Evolutionary conservation across 2,888 invertebrate genomes (phyloP).

Genomic region (Campopleginae sp.): DNA sequence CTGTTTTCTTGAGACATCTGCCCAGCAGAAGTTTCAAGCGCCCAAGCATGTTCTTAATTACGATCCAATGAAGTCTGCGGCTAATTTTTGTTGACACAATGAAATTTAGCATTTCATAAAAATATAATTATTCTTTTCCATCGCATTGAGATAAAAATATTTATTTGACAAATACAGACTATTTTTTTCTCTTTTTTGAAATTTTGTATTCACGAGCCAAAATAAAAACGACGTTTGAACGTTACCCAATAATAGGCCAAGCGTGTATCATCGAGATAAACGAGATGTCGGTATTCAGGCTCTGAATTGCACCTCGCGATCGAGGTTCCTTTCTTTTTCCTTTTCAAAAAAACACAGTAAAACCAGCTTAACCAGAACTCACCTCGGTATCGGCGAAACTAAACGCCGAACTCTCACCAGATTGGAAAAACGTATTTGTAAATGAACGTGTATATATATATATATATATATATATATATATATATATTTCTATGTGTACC

Average conservation of each 20-base stretch:
- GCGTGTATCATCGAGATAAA: conserved; percentile 29
- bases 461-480: conserved; percentile 9
- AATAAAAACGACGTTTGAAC: conserved; percentile 29
- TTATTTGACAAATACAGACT: conserved; percentile 71
- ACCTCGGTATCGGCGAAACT: conserved; percentile 4
- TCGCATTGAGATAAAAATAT: conserved; percentile 71
- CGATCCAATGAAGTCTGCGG: conserved; percentile 14
- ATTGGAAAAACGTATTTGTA: conserved; percentile 39
- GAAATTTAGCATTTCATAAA: conserved; percentile 19
- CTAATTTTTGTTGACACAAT: conserved; percentile 1
- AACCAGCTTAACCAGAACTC: conserved; percentile 10
- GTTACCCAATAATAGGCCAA: conserved; percentile 56
- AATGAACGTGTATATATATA: conserved; percentile 21
- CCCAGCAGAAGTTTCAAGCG: conserved; percentile 27
- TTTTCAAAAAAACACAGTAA: neutral
- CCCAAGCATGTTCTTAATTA: conserved; percentile 26
- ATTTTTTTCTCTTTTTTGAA: conserved; percentile 30
- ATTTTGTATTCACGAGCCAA: conserved; percentile 28
- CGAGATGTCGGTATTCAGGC: neutral
- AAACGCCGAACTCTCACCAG: neutral
- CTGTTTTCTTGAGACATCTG: conserved; percentile 49
- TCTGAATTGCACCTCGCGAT: neutral
- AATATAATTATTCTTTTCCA: conserved; percentile 21
- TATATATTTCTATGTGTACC: conserved; percentile 15
- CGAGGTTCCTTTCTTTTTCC: neutral